Evolutionary conservation across 2,888 invertebrate genomes (phyloP).

Genomic region (Atrina japonica): DNA sequence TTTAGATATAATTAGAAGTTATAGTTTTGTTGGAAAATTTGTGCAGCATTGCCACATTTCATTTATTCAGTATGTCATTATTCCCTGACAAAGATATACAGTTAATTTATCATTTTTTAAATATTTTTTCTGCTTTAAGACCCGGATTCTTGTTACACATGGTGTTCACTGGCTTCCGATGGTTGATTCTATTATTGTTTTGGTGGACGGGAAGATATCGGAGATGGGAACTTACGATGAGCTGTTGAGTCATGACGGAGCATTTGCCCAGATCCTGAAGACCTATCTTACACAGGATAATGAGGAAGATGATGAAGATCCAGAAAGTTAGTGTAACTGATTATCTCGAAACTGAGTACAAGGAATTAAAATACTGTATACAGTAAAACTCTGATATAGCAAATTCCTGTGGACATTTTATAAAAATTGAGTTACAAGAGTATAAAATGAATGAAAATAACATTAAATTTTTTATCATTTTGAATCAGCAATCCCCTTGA

Average conservation of each 20-base stretch:
- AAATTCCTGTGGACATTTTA: no score
- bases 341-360: no score
- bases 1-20: no score
- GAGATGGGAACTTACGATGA: conserved; percentile 95
- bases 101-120: no score
- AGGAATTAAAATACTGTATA: no score
- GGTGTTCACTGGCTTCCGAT: conserved; percentile 95
- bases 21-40: no score
- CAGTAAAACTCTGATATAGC: no score
- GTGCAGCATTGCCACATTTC: no score
- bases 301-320: conserved; percentile 72
- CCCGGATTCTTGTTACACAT: conserved; percentile 96
- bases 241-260: conserved; percentile 88
- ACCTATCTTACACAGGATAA: conserved; percentile 81
- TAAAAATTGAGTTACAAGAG: not conserved
- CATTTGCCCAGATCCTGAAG: conserved; percentile 83
- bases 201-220: conserved; percentile 92
- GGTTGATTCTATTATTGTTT: conserved; percentile 93
- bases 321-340: conserved; percentile 62
- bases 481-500: no score
- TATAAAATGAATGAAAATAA: not conserved
- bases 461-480: not conserved
- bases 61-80: no score
- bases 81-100: no score
- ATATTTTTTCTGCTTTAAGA: no score